A percentile compares a stretch with the other conserved stretches of the same genome.
phyloP scores from a whole-genome alignment of 2,888 invertebrate genomes.

The Thymelicus sylvestris region DNA sequence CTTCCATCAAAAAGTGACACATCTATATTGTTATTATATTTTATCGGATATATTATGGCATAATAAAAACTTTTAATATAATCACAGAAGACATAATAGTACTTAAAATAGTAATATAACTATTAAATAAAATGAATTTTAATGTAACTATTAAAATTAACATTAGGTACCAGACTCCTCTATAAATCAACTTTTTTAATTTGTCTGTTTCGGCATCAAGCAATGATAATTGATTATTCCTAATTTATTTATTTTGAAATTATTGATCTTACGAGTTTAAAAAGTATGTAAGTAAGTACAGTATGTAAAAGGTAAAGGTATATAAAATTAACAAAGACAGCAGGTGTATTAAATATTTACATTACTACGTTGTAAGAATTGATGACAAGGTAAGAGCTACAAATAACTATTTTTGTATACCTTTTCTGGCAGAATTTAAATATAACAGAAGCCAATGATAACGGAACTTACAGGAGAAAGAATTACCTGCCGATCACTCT shows the following conservation, averaged over 20 bases:
- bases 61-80: no score
- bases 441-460: background rate
- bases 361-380: slow-evolving; percentile 12
- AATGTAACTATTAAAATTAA: no score
- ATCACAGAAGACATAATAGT: no score
- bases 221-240: background rate
- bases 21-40: no score
- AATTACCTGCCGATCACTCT: background rate
- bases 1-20: no score
- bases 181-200: background rate
- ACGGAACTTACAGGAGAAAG: background rate
- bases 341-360: slow-evolving; percentile 3
- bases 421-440: background rate
- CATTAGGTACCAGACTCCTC: background rate
- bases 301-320: background rate
- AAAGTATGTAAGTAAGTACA: background rate
- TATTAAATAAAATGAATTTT: no score
- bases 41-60: no score
- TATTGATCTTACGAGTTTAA: no score
- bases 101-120: no score
- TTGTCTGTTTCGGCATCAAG: no score
- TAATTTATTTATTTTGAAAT: no score
- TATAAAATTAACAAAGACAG: background rate
- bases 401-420: slow-evolving; percentile 21
- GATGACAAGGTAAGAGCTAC: slow-evolving; percentile 7